Percentiles rank a stretch among this genome's conserved stretches.
Evolutionary conservation across 2,113 vertebrate genomes (phyloP).

Genomic region (Phoenicopterus ruber): DNA sequence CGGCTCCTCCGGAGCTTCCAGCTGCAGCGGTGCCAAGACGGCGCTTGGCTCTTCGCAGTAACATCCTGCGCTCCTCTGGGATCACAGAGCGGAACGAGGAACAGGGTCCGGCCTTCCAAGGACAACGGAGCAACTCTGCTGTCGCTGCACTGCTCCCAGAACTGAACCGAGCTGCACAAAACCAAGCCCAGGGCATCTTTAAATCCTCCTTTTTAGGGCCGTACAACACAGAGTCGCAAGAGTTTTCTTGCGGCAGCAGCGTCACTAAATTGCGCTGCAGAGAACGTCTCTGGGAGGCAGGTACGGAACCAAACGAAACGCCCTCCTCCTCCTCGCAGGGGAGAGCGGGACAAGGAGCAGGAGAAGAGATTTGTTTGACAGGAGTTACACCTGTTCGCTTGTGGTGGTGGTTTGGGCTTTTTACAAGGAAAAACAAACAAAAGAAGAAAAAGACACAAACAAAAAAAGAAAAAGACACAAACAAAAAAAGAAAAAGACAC

Average conservation of each 20-base stretch:
- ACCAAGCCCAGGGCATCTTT: fast-evolving
- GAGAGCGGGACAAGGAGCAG: background rate
- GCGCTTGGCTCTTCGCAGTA: background rate
- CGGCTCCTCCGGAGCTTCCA: background rate
- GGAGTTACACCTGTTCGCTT: fast-evolving
- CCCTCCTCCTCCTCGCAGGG: background rate
- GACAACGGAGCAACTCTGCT: background rate
- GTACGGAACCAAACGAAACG: background rate
- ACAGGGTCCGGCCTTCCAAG: background rate
- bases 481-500: background rate
- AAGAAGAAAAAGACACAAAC: too few relatives aligned
- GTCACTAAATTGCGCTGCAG: fast-evolving
- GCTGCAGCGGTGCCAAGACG: fast-evolving
- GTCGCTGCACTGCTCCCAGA: fast-evolving
- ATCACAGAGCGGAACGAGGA: background rate
- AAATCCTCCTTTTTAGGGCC: too few relatives aligned
- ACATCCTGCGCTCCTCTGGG: fast-evolving
- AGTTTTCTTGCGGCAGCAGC: background rate
- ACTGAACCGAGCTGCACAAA: background rate
- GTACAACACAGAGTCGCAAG: fast-evolving
- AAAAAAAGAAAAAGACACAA: background rate
- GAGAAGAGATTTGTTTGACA: background rate
- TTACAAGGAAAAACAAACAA: background rate
- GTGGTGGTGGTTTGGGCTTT: too few relatives aligned
- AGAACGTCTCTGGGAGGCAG: fast-evolving